Conservation (phyloP, 2,888 invertebrate genomes). For the Acheta domesticus region DNA sequence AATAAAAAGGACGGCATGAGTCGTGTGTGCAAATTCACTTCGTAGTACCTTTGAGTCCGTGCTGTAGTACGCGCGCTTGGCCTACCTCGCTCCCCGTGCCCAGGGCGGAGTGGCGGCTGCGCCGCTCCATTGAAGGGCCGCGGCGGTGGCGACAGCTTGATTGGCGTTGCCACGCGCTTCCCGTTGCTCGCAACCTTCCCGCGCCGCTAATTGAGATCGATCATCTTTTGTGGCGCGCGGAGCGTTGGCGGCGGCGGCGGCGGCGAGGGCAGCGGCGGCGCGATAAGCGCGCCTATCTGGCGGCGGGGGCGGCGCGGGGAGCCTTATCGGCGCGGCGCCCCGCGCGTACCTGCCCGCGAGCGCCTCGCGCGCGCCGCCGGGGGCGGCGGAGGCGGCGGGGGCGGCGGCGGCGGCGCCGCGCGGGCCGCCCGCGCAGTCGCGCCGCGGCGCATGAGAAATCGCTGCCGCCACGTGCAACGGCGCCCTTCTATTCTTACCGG, state of each 20-base stretch:
- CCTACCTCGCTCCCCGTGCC: too few relatives aligned
- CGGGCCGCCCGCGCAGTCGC: background rate
- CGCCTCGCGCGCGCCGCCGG: background rate
- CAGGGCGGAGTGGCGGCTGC: too few relatives aligned
- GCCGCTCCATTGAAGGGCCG: too few relatives aligned
- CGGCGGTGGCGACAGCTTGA: too few relatives aligned
- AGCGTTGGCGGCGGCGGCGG: background rate
- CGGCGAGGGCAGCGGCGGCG: background rate
- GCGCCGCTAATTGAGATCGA: too few relatives aligned
- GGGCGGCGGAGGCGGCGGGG: background rate
- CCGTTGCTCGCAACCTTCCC: too few relatives aligned
- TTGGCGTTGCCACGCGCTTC: too few relatives aligned
- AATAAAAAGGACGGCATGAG: too few relatives aligned
- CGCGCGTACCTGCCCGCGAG: background rate
- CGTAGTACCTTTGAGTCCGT: too few relatives aligned
- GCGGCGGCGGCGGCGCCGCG: background rate
- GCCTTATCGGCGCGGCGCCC: background rate
- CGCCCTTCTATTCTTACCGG: constrained; percentile 1
- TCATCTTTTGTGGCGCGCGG: too few relatives aligned
- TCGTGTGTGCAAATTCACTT: too few relatives aligned
- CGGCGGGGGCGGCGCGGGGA: background rate
- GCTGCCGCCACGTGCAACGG: background rate
- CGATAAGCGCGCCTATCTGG: background rate
- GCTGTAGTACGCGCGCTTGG: too few relatives aligned
- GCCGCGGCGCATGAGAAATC: background rate